Evolutionary conservation across 35 echinoderm and acorn worm species (phyloP).

Genomic region (Acanthaster planci): DNA sequence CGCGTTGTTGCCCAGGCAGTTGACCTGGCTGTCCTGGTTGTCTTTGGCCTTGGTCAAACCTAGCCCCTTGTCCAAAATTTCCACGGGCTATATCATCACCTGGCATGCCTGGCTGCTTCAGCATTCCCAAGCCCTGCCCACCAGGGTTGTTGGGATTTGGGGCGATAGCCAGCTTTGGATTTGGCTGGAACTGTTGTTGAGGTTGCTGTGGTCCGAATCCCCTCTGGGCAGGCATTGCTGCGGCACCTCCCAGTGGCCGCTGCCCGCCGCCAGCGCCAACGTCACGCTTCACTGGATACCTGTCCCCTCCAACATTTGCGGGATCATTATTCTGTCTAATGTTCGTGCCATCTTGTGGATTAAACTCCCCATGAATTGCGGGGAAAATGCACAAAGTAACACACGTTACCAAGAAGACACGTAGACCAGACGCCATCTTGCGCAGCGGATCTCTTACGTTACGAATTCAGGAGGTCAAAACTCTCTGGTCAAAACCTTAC

Average conservation of each 20-base stretch:
- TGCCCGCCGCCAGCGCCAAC: not conserved
- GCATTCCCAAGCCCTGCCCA: not conserved
- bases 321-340: not conserved
- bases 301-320: not conserved
- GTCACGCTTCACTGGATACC: not conserved
- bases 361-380: not conserved
- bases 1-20: too few relatives aligned
- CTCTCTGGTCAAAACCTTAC: too few relatives aligned
- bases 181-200: slow-evolving; percentile 13
- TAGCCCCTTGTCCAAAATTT: too few relatives aligned
- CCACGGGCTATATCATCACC: too few relatives aligned
- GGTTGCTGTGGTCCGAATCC: not conserved
- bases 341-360: not conserved
- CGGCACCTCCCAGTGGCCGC: not conserved
- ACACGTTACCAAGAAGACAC: slow-evolving; percentile 61
- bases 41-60: too few relatives aligned
- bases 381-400: not conserved
- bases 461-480: too few relatives aligned
- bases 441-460: not conserved
- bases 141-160: not conserved
- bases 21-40: too few relatives aligned
- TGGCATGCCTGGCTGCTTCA: too few relatives aligned
- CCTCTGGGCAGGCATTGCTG: not conserved
- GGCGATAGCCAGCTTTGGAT: not conserved
- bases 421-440: slow-evolving; percentile 70